Evolutionary conservation across 2,113 vertebrate genomes (phyloP).

Genomic region (Lepus timidus): DNA sequence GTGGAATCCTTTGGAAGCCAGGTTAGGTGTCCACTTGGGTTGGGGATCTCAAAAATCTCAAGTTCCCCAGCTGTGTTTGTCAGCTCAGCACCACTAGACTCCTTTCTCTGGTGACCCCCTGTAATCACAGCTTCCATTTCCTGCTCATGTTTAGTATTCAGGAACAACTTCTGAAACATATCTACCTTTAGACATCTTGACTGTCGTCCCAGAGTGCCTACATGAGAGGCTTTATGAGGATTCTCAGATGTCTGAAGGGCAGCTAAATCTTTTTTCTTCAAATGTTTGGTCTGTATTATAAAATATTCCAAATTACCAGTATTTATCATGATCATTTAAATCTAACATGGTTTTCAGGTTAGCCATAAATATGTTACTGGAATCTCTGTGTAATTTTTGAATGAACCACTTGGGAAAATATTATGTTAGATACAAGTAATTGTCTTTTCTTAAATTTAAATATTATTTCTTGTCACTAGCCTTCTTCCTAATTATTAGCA

Average conservation of each 20-base stretch:
- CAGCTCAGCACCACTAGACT: conserved; percentile 88
- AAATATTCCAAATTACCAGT: neutral
- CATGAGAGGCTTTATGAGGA: neutral
- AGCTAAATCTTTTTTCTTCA: neutral
- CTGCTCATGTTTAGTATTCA: neutral
- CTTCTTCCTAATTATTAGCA: neutral
- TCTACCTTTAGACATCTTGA: conserved; percentile 20
- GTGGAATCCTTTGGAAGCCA: conserved; percentile 82
- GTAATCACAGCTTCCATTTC: conserved; percentile 63
- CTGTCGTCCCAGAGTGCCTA: neutral
- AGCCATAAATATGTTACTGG: neutral
- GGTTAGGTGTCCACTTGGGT: conserved; percentile 84
- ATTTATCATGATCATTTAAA: neutral
- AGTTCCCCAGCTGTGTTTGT: conserved; percentile 91
- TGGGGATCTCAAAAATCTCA: conserved; percentile 87
- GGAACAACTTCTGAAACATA: conserved; percentile 26
- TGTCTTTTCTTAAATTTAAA: neutral
- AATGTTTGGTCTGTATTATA: neutral
- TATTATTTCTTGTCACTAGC: neutral
- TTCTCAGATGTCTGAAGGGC: neutral
- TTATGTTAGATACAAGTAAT: neutral
- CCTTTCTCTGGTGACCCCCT: conserved; percentile 70
- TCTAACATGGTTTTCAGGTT: neutral
- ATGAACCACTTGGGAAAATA: neutral
- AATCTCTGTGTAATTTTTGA: neutral